Evolutionary conservation across 1,140 invertebrate genomes (phyloP).

Genomic region (Rhagoletis pomonella): DNA sequence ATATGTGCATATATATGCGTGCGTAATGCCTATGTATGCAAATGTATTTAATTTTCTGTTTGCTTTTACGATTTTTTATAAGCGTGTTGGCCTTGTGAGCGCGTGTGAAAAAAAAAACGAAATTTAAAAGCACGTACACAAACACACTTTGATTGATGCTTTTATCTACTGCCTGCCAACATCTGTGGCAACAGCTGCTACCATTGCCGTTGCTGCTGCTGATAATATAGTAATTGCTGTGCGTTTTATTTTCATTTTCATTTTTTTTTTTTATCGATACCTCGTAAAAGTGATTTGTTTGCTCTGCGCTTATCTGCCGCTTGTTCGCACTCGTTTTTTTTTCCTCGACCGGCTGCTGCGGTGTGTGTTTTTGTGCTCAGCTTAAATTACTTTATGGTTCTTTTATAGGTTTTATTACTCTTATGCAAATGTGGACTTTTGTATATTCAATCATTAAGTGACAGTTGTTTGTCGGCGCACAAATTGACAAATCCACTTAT

Average conservation of each 20-base stretch:
- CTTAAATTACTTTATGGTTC: background rate
- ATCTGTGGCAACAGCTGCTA: conserved; percentile 15
- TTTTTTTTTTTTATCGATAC: conserved; percentile 23
- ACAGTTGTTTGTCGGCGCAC: background rate
- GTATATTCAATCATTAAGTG: background rate
- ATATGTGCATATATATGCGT: background rate
- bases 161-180: conserved; percentile 35
- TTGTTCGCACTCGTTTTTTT: background rate
- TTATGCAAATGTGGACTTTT: background rate
- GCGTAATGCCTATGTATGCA: background rate
- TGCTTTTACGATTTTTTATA: conserved; percentile 26
- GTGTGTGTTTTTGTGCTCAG: background rate
- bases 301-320: background rate
- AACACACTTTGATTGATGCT: conserved; percentile 50
- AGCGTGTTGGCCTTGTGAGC: background rate
- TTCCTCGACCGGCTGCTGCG: background rate
- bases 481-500: conserved; percentile 15
- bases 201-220: background rate
- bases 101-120: background rate
- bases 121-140: background rate
- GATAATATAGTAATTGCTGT: conserved; percentile 27
- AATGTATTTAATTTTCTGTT: conserved; percentile 22
- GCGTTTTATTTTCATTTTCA: background rate
- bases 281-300: conserved; percentile 30
- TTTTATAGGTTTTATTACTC: background rate